phyloP scores from a whole-genome alignment of 2,797 vertebrate species.

The Brachymystax lenok region DNA sequence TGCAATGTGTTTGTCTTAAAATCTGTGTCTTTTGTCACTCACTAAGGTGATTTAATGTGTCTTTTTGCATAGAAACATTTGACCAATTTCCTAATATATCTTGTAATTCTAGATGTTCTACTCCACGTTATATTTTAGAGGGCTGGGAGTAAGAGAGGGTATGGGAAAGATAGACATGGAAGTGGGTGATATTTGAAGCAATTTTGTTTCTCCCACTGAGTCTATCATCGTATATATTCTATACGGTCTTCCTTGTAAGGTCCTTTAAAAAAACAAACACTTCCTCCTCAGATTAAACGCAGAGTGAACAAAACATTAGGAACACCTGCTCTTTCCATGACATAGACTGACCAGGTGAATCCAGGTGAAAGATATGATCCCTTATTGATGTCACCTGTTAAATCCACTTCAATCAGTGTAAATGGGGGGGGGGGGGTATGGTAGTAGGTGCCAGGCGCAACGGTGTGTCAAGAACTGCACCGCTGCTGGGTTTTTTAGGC shows the following conservation, averaged over 20 bases:
- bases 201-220: neutral
- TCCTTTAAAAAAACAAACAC: neutral
- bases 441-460: too few species aligned
- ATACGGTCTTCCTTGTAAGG: neutral
- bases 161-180: neutral
- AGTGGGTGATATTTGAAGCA: neutral
- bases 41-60: neutral
- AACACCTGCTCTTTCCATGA: too few species aligned
- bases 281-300: too few species aligned
- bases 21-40: neutral
- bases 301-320: too few species aligned
- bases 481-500: too few species aligned
- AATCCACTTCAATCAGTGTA: too few species aligned
- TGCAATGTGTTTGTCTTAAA: neutral
- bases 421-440: too few species aligned
- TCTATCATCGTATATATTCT: neutral
- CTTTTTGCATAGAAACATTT: neutral
- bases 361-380: too few species aligned
- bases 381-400: too few species aligned
- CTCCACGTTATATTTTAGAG: slow-evolving; percentile 2
- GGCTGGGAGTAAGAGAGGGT: neutral
- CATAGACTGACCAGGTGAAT: too few species aligned
- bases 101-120: neutral
- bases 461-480: too few species aligned
- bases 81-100: neutral